Evolutionary conservation across 2,113 vertebrate genomes (phyloP).

Genomic region (Saimiri boliviensis): DNA sequence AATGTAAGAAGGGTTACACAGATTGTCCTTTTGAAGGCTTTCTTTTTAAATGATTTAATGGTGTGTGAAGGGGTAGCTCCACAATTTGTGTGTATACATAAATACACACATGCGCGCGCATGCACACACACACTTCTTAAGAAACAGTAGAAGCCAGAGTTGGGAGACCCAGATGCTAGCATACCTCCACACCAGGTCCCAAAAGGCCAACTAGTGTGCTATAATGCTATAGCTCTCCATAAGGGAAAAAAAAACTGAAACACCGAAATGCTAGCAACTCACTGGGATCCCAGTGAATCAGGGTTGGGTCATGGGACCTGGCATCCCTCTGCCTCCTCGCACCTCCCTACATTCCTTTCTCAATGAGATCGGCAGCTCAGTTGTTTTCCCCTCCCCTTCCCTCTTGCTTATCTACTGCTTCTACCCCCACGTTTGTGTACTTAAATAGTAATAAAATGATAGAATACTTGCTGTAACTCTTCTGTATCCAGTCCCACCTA

Average conservation of each 20-base stretch:
- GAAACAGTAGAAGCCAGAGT: neutral
- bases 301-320: neutral
- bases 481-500: neutral
- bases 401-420: neutral
- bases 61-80: neutral
- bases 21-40: neutral
- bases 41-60: neutral
- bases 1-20: neutral
- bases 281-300: constrained; percentile 15
- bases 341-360: neutral
- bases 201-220: neutral
- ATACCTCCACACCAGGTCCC: neutral
- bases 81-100: neutral
- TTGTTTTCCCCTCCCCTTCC: neutral
- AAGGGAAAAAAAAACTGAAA: constrained; percentile 16
- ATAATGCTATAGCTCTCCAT: constrained; percentile 20
- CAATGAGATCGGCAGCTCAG: neutral
- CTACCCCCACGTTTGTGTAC: neutral
- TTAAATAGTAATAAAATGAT: neutral
- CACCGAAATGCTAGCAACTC: constrained; percentile 40
- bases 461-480: neutral
- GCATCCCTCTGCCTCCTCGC: neutral
- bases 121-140: neutral
- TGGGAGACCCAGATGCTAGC: neutral
- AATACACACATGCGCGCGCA: neutral